Evolutionary conservation across 1,140 invertebrate genomes (phyloP), one percentile per base, ranked within the genome.

Genomic region (Orius insidiosus): DNA sequence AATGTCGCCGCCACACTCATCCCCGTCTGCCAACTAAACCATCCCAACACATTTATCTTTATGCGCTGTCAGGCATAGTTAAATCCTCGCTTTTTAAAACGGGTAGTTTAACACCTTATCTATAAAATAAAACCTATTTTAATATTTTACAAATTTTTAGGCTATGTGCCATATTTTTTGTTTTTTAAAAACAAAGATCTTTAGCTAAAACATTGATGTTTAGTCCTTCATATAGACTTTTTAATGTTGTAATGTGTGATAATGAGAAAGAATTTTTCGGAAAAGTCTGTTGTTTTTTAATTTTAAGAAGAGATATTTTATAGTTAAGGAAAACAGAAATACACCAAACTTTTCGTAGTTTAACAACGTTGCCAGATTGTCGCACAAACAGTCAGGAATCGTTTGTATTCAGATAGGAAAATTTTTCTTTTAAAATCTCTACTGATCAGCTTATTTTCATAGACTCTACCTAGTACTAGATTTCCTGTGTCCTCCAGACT

Each of bases 1-100:
- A 69, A 68, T 50, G 66, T 83, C 52, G 74, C 76, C 31, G 75
- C 76, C 38, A 83, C 78, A 7, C 68, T 81, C 37, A 67, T 86
- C 63, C 84, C 84, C 34, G 81, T 82, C 46, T 71, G 71, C 51
- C 74, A 78, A 60, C 66, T 86, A 56, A 77, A 56, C 34, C 53
- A 57, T 44, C 53, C 54, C 14, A 55, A 57, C 42, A 58, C 55
- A 5, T 55, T 58, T 38, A 15, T 56, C 54, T 33, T 38, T 58
- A 13, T 55, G 52, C 42, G 54, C 54, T 7, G 16, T 57, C 2
- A 46, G 54, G 46, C 57, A 58, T 48, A 44, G 54, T 42, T 55
- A 47, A 39, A 14, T 35, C 11, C 35, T 24, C n/a, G 16, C n/a
- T 16, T 18, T 47, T 47, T 35, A 9, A 38, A 40, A 24, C 24